These are phyloP conservation scores for Capitulum mitella DNA, from an alignment of 2,888 invertebrate species.

Conservation along the genomic window DNA sequence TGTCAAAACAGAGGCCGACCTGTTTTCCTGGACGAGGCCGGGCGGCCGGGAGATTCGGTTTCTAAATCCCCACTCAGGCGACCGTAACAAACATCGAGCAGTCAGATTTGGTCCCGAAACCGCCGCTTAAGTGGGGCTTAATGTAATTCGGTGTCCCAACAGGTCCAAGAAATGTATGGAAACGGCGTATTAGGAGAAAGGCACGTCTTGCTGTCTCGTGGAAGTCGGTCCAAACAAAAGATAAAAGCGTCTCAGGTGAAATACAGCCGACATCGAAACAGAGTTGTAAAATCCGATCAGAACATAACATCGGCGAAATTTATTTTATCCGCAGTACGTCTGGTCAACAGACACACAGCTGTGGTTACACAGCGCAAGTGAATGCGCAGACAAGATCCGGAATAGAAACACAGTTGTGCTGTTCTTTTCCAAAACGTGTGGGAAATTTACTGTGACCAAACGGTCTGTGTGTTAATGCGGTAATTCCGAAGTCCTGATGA, in stretches of 20 bases:
- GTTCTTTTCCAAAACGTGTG: too few species aligned
- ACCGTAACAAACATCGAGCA: constrained; percentile 2
- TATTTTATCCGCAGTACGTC: too few species aligned
- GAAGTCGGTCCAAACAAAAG: constrained; percentile 1
- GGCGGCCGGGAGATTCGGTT: background rate
- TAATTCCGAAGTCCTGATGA: too few species aligned
- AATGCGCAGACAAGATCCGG: too few species aligned
- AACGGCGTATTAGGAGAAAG: background rate
- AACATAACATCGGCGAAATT: too few species aligned
- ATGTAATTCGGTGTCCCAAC: constrained; percentile 17
- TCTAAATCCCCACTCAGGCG: constrained; percentile 5
- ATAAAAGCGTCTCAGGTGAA: background rate
- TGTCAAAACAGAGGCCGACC: background rate
- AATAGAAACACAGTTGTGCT: too few species aligned
- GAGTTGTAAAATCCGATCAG: too few species aligned
- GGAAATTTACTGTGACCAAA: too few species aligned
- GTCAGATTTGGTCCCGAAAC: background rate
- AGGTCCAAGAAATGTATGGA: background rate
- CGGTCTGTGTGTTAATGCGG: too few species aligned
- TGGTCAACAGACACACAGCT: too few species aligned
- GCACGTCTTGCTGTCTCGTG: background rate
- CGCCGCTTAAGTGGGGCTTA: constrained; percentile 1
- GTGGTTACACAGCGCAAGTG: too few species aligned
- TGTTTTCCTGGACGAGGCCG: background rate
- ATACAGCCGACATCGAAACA: background rate